Conservation (phyloP, 2,113 vertebrate species). For the Camelus bactrianus region DNA sequence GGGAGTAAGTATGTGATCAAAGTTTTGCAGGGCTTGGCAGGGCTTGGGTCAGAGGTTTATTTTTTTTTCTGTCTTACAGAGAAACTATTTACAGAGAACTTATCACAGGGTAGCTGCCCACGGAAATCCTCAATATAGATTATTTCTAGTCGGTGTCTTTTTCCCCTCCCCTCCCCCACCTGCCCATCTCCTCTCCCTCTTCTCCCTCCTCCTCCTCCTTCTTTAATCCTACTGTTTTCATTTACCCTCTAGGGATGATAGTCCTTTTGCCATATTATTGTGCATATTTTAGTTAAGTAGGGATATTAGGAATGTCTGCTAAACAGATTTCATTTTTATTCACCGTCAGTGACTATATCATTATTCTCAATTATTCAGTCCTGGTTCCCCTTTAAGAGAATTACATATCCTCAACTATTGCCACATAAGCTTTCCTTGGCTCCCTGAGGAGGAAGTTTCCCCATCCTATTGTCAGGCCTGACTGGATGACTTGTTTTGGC, state of each 20-base stretch:
- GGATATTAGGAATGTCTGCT: not conserved
- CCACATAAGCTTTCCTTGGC: constrained; percentile 12
- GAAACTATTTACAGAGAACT: constrained; percentile 40
- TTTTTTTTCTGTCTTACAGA: constrained; percentile 23
- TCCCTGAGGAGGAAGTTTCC: constrained; percentile 6
- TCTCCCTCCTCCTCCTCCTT: not conserved
- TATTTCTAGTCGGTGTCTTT: not conserved
- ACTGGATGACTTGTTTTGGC: not conserved
- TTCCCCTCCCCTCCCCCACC: not conserved
- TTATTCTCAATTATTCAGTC: not conserved
- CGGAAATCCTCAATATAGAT: not conserved
- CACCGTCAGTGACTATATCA: not conserved
- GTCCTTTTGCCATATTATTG: constrained; percentile 19
- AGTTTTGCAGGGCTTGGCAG: not conserved
- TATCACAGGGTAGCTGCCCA: constrained; percentile 1
- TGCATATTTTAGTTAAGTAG: constrained; percentile 35
- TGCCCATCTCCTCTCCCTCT: not conserved
- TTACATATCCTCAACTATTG: not conserved
- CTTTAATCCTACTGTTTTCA: not conserved
- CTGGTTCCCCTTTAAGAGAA: not conserved
- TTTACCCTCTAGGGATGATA: constrained; percentile 31
- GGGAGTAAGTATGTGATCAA: constrained; percentile 30
- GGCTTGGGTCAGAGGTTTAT: not conserved
- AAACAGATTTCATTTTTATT: constrained; percentile 41
- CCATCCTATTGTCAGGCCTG: not conserved